Percentiles rank a stretch among this genome's conserved stretches.
These are phyloP conservation scores for Drosophila biarmipes DNA, from an alignment of 1,140 invertebrate genomes.

Conservation along the genomic window DNA sequence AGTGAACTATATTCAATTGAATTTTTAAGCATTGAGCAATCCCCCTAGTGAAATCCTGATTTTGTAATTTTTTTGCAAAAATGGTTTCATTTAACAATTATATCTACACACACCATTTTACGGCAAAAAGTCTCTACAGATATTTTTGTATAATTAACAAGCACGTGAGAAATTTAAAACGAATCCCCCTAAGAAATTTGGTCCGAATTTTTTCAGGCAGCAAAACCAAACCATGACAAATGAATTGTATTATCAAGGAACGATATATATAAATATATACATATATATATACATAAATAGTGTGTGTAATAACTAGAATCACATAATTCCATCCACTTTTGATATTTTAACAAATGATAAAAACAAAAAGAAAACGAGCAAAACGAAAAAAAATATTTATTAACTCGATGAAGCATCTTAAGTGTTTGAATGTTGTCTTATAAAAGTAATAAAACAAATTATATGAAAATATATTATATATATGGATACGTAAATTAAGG, in stretches of 20 bases:
- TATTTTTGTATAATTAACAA: constrained; percentile 48
- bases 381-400: constrained; percentile 58
- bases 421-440: constrained; percentile 73
- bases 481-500: constrained; percentile 25
- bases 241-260: constrained; percentile 53
- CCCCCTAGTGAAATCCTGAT: constrained; percentile 40
- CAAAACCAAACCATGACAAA: constrained; percentile 35
- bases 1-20: constrained; percentile 43
- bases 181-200: constrained; percentile 28
- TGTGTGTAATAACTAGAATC: constrained; percentile 80
- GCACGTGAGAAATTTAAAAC: constrained; percentile 8
- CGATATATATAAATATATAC: constrained; percentile 37
- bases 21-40: constrained; percentile 51
- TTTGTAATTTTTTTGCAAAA: constrained; percentile 46
- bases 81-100: constrained; percentile 63
- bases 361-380: constrained; percentile 25
- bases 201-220: constrained; percentile 48
- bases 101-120: constrained; percentile 51
- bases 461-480: constrained; percentile 43
- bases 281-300: constrained; percentile 52
- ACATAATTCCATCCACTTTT: constrained; percentile 83
- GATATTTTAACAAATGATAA: constrained; percentile 75
- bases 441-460: constrained; percentile 27
- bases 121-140: constrained; percentile 41
- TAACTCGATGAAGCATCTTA: constrained; percentile 60